Evolutionary conservation across 2,797 vertebrate genomes (phyloP).

Genomic region (Geotrypetes seraphini): DNA sequence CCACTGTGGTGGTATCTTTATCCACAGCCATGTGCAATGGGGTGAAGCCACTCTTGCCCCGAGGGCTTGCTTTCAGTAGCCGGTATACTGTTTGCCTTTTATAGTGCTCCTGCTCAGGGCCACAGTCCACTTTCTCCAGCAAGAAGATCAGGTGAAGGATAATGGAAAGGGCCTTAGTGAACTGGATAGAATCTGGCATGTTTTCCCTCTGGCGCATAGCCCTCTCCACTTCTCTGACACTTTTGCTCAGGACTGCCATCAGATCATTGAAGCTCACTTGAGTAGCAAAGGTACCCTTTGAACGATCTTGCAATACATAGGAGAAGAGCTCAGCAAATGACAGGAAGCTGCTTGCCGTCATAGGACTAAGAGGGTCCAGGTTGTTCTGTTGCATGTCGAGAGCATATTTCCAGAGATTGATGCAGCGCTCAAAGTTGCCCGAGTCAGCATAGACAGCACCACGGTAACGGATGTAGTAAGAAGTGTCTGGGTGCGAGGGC

Average conservation of each 20-base stretch:
- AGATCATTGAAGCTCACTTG: slow-evolving; percentile 83
- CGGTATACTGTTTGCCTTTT: slow-evolving; percentile 87
- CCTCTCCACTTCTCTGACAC: slow-evolving; percentile 84
- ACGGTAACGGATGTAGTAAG: slow-evolving; percentile 90
- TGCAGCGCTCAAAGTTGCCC: slow-evolving; percentile 88
- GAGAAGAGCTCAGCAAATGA: slow-evolving; percentile 94
- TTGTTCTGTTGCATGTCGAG: slow-evolving; percentile 94
- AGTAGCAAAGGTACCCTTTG: slow-evolving; percentile 74
- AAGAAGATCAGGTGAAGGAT: slow-evolving; percentile 87
- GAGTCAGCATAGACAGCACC: slow-evolving; percentile 91
- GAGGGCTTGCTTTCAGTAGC: slow-evolving; percentile 79
- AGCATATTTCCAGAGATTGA: slow-evolving; percentile 90
- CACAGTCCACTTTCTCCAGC: slow-evolving; percentile 83
- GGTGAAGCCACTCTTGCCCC: slow-evolving; percentile 75
- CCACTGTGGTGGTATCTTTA: slow-evolving; percentile 83
- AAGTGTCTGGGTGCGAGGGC: slow-evolving; percentile 88
- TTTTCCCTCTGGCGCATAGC: slow-evolving; percentile 76
- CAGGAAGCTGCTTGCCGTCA: slow-evolving; percentile 92
- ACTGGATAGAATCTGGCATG: slow-evolving; percentile 72
- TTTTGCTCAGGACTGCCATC: slow-evolving; percentile 83
- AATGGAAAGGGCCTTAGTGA: slow-evolving; percentile 85
- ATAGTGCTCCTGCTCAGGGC: slow-evolving; percentile 75
- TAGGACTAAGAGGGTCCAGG: slow-evolving; percentile 89
- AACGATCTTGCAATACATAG: slow-evolving; percentile 86
- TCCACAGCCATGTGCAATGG: slow-evolving; percentile 90